Evolutionary conservation across 2,113 vertebrate genomes (phyloP).

Genomic region (Pelecanus crispus): DNA sequence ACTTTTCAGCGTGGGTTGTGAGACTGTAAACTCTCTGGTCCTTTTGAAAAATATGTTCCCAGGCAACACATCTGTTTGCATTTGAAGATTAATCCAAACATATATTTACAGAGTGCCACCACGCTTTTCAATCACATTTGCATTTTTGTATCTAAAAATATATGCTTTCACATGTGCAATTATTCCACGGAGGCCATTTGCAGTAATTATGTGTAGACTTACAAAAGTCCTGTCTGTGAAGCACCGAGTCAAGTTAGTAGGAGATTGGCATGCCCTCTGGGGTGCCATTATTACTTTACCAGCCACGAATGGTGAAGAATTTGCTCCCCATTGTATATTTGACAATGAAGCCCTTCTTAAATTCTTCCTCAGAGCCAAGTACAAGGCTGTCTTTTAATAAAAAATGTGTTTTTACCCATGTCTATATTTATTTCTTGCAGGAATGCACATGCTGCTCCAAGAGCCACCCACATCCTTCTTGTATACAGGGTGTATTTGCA

Average conservation of each 20-base stretch:
- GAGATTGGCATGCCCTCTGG: not conserved
- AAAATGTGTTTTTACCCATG: conserved; percentile 62
- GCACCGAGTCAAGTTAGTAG: not conserved
- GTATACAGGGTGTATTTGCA: conserved; percentile 49
- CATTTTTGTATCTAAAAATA: conserved; percentile 23
- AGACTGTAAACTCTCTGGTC: not conserved
- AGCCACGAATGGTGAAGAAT: conserved; percentile 43
- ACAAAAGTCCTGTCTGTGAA: not conserved
- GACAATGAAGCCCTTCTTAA: conserved; percentile 49
- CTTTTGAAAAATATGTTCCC: not conserved
- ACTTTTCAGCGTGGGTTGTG: not conserved
- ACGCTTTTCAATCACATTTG: not conserved
- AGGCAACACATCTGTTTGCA: not conserved
- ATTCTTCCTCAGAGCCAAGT: conserved; percentile 61
- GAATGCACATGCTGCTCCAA: conserved; percentile 68
- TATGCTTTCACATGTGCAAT: not conserved
- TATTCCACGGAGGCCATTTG: not conserved
- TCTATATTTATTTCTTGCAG: conserved; percentile 65
- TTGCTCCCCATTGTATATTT: conserved; percentile 45
- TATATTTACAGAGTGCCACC: not conserved
- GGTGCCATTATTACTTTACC: conserved; percentile 1
- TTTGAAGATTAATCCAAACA: not conserved
- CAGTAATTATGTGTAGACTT: not conserved
- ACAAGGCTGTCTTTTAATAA: conserved; percentile 58
- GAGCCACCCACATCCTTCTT: conserved; percentile 69